These are phyloP conservation scores for Cladorhizidae sp. DNA, from an alignment of 37 sponge, comb jelly and placozoan genomes.

Conservation along the genomic window DNA sequence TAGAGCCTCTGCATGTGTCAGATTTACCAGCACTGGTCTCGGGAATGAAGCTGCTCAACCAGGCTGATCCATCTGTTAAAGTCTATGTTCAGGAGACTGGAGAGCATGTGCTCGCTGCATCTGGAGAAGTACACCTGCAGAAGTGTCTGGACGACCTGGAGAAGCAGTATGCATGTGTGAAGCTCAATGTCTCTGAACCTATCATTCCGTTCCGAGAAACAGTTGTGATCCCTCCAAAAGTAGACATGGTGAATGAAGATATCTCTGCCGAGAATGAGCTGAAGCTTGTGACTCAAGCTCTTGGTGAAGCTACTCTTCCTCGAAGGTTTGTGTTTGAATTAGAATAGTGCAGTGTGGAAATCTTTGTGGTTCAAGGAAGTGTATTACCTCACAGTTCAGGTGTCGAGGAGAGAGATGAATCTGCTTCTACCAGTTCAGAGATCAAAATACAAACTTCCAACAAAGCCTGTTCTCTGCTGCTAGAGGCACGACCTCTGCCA, in stretches of 20 bases:
- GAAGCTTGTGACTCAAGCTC: constrained; percentile 2
- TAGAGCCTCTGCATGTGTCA: constrained; percentile 80
- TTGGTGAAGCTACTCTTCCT: neutral
- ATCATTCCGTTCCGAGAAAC: constrained; percentile 97
- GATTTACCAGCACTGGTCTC: constrained; percentile 70
- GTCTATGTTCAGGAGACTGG: constrained; percentile 83
- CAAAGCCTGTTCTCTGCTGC: constrained; percentile 42
- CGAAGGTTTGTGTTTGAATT: too few relatives aligned
- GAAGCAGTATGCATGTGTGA: constrained; percentile 55
- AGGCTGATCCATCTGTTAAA: constrained; percentile 93
- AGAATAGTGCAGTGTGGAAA: too few relatives aligned
- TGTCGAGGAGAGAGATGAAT: neutral
- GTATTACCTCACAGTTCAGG: neutral
- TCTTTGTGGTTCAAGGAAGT: neutral
- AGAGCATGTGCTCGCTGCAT: constrained; percentile 82
- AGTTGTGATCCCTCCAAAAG: constrained; percentile 73
- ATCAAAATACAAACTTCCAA: constrained; percentile 57
- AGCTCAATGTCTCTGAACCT: constrained; percentile 89
- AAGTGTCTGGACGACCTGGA: constrained; percentile 91
- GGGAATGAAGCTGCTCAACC: constrained; percentile 90
- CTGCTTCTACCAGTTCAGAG: neutral
- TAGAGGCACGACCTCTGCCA: constrained; percentile 75
- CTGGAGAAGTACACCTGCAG: constrained; percentile 96
- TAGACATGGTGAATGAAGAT: constrained; percentile 88
- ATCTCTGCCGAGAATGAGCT: constrained; percentile 63